Percentiles rank a stretch among this genome's conserved stretches.
Conservation (phyloP, 2,888 invertebrate species). For the Orchesella flavescens region DNA sequence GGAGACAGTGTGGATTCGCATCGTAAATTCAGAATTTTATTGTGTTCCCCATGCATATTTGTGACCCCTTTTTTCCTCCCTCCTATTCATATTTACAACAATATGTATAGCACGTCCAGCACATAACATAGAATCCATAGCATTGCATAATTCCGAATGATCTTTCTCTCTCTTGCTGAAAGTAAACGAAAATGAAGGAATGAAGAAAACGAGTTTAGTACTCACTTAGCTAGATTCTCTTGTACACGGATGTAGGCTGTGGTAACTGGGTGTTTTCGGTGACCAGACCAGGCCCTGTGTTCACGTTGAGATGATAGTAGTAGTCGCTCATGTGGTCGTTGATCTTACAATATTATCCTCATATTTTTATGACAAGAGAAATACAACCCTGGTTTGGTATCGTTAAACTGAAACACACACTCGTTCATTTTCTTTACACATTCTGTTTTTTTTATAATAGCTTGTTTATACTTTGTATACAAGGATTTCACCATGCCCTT, state of each 20-base stretch:
- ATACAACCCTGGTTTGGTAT: no score
- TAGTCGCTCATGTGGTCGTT: background rate
- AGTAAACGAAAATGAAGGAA: background rate
- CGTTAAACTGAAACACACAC: no score
- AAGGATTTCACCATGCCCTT: no score
- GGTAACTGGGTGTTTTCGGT: no score
- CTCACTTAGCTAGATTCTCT: no score
- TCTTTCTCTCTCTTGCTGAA: slow-evolving; percentile 1
- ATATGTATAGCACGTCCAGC: slow-evolving; percentile 59
- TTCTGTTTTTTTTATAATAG: background rate
- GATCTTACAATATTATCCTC: background rate
- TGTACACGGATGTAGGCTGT: no score
- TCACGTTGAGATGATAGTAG: no score
- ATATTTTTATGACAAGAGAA: background rate
- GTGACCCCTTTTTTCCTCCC: no score
- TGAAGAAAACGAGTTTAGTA: no score
- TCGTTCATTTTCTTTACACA: no score
- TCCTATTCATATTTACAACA: slow-evolving; percentile 23
- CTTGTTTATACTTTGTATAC: no score
- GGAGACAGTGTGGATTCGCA: slow-evolving; percentile 16
- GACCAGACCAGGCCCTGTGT: background rate
- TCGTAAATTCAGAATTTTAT: slow-evolving; percentile 61
- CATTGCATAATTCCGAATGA: slow-evolving; percentile 60
- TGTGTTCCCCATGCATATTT: slow-evolving; percentile 47
- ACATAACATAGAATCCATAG: slow-evolving; percentile 59